These are phyloP conservation scores for Mimas tiliae DNA, from an alignment of 2,888 invertebrate genomes.

Conservation along the genomic window DNA sequence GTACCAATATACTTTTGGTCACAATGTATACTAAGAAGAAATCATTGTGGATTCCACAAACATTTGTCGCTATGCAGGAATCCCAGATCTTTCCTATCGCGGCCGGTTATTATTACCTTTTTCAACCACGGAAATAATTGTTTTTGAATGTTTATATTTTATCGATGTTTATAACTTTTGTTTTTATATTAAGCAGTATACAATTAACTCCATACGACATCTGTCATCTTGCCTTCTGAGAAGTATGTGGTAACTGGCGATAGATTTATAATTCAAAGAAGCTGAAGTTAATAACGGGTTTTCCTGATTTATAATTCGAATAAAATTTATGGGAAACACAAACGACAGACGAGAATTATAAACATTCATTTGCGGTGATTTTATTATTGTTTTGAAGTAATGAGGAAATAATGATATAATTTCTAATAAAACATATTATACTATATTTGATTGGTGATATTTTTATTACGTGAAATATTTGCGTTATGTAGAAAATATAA, in stretches of 20 bases:
- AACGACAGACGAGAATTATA: neutral
- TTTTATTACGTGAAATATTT: no score
- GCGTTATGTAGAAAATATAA: no score
- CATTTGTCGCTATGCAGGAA: neutral
- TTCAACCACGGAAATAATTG: neutral
- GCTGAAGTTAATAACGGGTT: conserved; percentile 21
- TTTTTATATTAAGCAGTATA: neutral
- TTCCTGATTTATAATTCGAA: conserved; percentile 12
- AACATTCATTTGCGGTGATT: neutral
- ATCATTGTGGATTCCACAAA: neutral
- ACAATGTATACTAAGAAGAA: neutral
- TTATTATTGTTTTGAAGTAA: neutral
- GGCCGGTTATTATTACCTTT: neutral
- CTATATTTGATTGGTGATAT: neutral
- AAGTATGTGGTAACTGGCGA: conserved; percentile 26
- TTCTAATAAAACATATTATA: neutral
- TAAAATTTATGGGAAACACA: conserved; percentile 6
- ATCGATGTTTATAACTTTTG: neutral
- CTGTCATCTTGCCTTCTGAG: conserved; percentile 32
- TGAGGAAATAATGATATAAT: neutral
- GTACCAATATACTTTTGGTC: no score
- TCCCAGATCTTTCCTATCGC: neutral
- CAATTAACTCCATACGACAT: conserved; percentile 13
- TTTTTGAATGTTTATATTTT: neutral
- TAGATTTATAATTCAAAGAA: conserved; percentile 23